Conservation (phyloP, 2,113 vertebrate genomes). For the Corydoras maculifer region DNA sequence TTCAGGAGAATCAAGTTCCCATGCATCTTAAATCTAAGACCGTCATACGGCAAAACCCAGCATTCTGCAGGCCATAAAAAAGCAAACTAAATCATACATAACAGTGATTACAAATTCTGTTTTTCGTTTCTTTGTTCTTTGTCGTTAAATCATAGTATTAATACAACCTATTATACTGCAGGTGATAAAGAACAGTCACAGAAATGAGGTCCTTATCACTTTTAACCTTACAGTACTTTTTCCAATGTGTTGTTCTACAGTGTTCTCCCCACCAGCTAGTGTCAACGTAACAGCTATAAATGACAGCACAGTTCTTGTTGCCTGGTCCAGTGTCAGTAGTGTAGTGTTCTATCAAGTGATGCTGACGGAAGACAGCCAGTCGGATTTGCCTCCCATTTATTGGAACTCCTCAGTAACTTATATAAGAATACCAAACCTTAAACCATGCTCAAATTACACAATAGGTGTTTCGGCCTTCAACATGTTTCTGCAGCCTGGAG, state of each 20-base stretch:
- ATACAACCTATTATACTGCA: too few relatives aligned
- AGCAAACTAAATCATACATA: too few relatives aligned
- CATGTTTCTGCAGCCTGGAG: constrained; percentile 58
- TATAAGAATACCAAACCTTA: constrained; percentile 53
- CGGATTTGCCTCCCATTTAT: constrained; percentile 12
- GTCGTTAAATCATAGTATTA: too few relatives aligned
- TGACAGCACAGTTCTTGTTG: constrained; percentile 44
- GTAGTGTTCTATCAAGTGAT: constrained; percentile 63
- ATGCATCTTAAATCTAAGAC: too few relatives aligned
- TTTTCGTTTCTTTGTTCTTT: too few relatives aligned
- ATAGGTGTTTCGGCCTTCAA: constrained; percentile 65
- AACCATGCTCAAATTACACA: constrained; percentile 62
- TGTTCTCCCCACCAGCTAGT: constrained; percentile 62
- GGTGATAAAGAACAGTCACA: too few relatives aligned
- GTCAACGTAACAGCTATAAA: constrained; percentile 39
- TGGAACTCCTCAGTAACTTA: constrained; percentile 35
- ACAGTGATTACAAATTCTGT: too few relatives aligned
- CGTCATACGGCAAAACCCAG: too few relatives aligned
- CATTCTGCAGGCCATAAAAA: too few relatives aligned
- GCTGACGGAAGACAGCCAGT: constrained; percentile 39
- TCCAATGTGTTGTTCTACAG: constrained; percentile 45
- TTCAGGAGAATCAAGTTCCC: too few relatives aligned
- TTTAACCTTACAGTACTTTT: not conserved
- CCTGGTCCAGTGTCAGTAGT: constrained; percentile 52
- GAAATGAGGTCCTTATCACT: too few relatives aligned